Conservation (phyloP, 2,113 vertebrate species). For the Serinus canaria region DNA sequence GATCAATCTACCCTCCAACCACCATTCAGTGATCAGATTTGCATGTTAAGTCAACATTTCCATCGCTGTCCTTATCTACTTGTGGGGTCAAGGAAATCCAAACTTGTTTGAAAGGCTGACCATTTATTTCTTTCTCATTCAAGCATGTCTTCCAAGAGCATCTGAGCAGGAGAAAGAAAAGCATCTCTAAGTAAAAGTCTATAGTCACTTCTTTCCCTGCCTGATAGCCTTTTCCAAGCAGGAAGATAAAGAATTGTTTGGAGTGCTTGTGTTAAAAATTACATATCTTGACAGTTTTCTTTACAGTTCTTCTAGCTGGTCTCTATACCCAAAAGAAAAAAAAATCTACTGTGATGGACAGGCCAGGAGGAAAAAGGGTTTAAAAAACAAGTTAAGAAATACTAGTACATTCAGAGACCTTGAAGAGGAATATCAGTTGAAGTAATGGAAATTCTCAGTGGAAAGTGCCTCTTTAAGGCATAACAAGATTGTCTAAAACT, state of each 20-base stretch:
- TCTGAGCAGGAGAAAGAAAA: not conserved
- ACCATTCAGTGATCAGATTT: not conserved
- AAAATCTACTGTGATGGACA: not conserved
- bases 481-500: not conserved
- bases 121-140: not conserved
- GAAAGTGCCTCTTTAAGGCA: not conserved
- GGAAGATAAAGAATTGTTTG: not conserved
- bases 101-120: not conserved
- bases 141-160: not conserved
- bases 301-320: not conserved
- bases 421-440: not conserved
- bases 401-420: not conserved
- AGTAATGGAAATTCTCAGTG: not conserved
- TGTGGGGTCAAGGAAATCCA: not conserved
- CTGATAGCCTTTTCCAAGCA: not conserved
- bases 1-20: slow-evolving; percentile 48
- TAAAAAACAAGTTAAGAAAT: not conserved
- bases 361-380: not conserved
- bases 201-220: not conserved
- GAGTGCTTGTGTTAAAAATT: not conserved
- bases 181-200: not conserved
- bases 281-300: not conserved
- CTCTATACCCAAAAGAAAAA: not conserved
- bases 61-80: not conserved
- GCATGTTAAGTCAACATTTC: slow-evolving; percentile 37